Percentiles rank a stretch among this genome's conserved stretches.
These are phyloP conservation scores for Aporrectodea caliginosa DNA, from an alignment of 1,140 invertebrate genomes.

Conservation along the genomic window DNA sequence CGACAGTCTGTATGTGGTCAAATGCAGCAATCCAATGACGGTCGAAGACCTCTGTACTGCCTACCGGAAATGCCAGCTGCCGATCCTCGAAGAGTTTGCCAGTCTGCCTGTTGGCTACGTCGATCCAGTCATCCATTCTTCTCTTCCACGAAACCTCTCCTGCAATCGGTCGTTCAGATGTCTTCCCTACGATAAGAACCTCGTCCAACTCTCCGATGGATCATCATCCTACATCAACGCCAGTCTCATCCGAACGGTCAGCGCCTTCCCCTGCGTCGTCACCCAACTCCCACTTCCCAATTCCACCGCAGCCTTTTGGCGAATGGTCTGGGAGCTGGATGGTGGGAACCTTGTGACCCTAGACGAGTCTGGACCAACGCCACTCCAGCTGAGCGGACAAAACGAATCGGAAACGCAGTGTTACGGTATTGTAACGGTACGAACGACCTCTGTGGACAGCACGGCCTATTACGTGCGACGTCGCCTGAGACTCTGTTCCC, in stretches of 20 bases:
- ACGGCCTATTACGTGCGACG: neutral
- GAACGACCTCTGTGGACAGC: neutral
- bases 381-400: too few species aligned
- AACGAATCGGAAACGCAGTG: neutral
- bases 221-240: conserved; percentile 1
- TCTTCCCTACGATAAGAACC: neutral
- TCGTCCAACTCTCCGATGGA: neutral
- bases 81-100: neutral
- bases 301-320: neutral
- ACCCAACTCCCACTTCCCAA: neutral
- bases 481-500: neutral
- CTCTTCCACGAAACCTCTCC: neutral
- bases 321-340: neutral
- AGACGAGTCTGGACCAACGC: neutral
- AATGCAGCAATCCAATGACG: neutral
- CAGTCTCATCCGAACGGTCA: neutral
- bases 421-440: neutral
- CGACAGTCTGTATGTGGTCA: neutral
- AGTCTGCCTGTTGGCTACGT: neutral
- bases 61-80: neutral
- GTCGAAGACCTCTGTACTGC: neutral
- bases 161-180: neutral
- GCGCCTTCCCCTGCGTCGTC: neutral
- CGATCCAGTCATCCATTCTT: neutral
- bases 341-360: neutral